phyloP scores from a whole-genome alignment of 2,888 invertebrate species.

The Drosophila mercatorum region DNA sequence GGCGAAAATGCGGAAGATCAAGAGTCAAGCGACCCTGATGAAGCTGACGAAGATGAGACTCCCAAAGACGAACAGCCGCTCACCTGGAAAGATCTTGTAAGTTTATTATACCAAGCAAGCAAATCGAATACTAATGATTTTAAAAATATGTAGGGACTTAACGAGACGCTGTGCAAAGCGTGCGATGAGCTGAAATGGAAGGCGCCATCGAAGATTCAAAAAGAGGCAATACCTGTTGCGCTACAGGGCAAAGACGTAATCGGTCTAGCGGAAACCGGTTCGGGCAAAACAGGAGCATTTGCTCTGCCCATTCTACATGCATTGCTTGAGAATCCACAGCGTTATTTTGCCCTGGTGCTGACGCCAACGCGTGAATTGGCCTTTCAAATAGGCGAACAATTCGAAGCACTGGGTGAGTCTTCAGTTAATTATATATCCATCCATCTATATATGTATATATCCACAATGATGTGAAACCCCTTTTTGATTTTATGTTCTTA shows the following conservation, averaged over 20 bases:
- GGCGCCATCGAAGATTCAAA: slow-evolving; percentile 96
- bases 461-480: slow-evolving; percentile 76
- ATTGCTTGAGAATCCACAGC: slow-evolving; percentile 94
- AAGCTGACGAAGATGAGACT: slow-evolving; percentile 27
- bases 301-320: slow-evolving; percentile 97
- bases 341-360: slow-evolving; percentile 95
- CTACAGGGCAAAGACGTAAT: slow-evolving; percentile 91
- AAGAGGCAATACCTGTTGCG: slow-evolving; percentile 96
- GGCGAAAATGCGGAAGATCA: slow-evolving; percentile 39
- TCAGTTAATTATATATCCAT: neutral
- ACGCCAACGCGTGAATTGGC: slow-evolving; percentile 99
- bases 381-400: slow-evolving; percentile 99
- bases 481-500: slow-evolving; percentile 65
- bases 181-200: slow-evolving; percentile 97
- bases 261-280: slow-evolving; percentile 91
- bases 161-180: slow-evolving; percentile 95
- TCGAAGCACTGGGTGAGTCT: slow-evolving; percentile 94
- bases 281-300: slow-evolving; percentile 98
- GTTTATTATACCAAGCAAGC: neutral
- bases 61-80: slow-evolving; percentile 58
- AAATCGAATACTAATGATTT: neutral
- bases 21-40: slow-evolving; percentile 1
- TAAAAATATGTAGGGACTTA: slow-evolving; percentile 89
- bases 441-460: neutral
- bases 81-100: slow-evolving; percentile 88